Evolutionary conservation across 2,888 invertebrate species (phyloP).

Genomic region (Pheosia gnoma): DNA sequence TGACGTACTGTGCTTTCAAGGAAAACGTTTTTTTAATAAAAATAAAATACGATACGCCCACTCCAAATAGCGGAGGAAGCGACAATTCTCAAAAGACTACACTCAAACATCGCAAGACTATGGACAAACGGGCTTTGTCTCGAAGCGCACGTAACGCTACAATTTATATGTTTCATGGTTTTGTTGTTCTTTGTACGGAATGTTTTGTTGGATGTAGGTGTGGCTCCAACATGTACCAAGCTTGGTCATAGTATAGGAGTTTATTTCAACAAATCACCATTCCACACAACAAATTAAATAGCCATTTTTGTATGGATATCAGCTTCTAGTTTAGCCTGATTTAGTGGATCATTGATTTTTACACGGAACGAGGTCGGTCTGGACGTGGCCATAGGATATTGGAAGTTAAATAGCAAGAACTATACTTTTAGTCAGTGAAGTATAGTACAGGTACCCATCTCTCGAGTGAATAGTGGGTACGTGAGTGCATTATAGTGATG

Average conservation of each 20-base stretch:
- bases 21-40: not conserved
- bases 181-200: conserved; percentile 16
- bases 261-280: no score
- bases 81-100: conserved; percentile 22
- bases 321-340: no score
- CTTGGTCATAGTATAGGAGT: not conserved
- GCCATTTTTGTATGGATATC: no score
- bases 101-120: conserved; percentile 5
- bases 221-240: not conserved
- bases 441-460: not conserved
- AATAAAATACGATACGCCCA: not conserved
- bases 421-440: not conserved
- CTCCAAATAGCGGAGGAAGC: not conserved
- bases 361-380: no score
- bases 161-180: conserved; percentile 19
- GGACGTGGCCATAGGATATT: not conserved
- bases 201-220: not conserved
- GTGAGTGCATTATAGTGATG: not conserved
- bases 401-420: not conserved
- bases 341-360: no score
- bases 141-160: conserved; percentile 23
- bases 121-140: conserved; percentile 35
- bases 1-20: not conserved
- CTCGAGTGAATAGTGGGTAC: not conserved
- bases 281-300: no score